Evolutionary conservation across 2,888 invertebrate genomes (phyloP).

Genomic region (Chymomyza amoena): DNA sequence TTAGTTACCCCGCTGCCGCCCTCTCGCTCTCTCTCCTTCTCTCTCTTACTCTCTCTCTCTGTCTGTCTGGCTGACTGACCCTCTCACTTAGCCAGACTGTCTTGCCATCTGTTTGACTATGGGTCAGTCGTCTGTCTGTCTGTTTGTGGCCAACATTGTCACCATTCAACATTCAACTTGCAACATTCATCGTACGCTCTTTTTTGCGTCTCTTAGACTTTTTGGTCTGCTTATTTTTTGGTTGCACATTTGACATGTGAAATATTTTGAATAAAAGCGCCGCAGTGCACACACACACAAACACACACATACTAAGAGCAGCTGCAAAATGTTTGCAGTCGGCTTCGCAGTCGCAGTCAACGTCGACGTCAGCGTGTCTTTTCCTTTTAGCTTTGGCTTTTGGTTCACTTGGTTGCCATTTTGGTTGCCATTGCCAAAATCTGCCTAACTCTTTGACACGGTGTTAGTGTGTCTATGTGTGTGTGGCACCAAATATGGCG

Average conservation of each 20-base stretch:
- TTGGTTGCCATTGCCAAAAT: neutral
- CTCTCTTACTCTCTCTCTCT: too few species aligned
- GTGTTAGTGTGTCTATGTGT: neutral
- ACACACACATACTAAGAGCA: neutral
- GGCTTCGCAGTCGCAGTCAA: neutral
- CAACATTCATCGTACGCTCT: constrained; percentile 14
- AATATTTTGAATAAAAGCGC: constrained; percentile 20
- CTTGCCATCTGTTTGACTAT: neutral
- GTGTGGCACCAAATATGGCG: constrained; percentile 57
- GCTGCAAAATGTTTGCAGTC: neutral
- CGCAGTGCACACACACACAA: neutral
- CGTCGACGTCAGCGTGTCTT: neutral
- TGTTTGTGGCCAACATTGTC: neutral
- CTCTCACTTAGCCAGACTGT: neutral
- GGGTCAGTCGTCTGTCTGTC: neutral
- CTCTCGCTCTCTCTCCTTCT: neutral
- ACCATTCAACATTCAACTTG: constrained; percentile 8
- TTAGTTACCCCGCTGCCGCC: neutral
- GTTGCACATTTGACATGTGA: constrained; percentile 17
- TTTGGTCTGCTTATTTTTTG: constrained; percentile 47
- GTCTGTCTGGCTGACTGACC: neutral
- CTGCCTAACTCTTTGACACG: neutral
- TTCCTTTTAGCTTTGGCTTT: neutral
- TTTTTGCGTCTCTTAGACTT: constrained; percentile 19
- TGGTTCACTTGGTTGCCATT: neutral